phyloP scores from a whole-genome alignment of 2,797 vertebrate species.

The Hoplostethus mediterraneus region DNA sequence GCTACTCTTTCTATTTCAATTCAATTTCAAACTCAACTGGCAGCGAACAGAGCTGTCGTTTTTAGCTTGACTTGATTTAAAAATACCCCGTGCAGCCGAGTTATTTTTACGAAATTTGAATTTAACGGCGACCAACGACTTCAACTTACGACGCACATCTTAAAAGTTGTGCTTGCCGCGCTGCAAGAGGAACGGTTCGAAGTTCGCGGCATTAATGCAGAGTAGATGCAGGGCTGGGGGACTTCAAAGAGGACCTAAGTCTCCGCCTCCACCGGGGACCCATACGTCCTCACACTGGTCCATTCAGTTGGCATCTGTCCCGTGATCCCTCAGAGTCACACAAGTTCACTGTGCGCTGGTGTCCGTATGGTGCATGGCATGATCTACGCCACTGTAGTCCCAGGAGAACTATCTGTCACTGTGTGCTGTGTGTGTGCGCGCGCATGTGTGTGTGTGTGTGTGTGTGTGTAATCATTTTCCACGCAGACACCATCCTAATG shows the following conservation, averaged over 20 bases:
- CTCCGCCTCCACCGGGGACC: conserved; percentile 45
- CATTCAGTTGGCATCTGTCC: conserved; percentile 71
- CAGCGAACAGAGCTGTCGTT: too few species aligned
- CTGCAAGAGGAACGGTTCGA: neutral
- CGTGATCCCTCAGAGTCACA: conserved; percentile 50
- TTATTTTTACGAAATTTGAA: neutral
- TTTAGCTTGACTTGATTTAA: too few species aligned
- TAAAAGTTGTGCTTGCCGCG: neutral
- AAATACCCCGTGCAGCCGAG: too few species aligned
- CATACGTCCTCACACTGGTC: conserved; percentile 53
- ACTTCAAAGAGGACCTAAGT: conserved; percentile 27
- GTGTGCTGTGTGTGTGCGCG: neutral
- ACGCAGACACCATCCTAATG: neutral
- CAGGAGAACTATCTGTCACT: conserved; percentile 27
- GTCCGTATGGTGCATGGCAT: conserved; percentile 52
- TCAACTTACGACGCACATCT: too few species aligned
- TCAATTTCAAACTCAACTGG: conserved; percentile 2
- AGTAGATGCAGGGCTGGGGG: neutral
- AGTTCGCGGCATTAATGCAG: neutral
- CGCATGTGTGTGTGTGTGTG: conserved; percentile 5
- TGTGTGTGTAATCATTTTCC: conserved; percentile 10
- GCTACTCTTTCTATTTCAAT: conserved; percentile 1
- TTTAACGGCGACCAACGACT: neutral
- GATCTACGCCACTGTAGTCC: conserved; percentile 38
- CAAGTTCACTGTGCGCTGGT: conserved; percentile 52